Evolutionary conservation across 2,888 invertebrate species (phyloP).

Genomic region (Troides oblongomaculatus): DNA sequence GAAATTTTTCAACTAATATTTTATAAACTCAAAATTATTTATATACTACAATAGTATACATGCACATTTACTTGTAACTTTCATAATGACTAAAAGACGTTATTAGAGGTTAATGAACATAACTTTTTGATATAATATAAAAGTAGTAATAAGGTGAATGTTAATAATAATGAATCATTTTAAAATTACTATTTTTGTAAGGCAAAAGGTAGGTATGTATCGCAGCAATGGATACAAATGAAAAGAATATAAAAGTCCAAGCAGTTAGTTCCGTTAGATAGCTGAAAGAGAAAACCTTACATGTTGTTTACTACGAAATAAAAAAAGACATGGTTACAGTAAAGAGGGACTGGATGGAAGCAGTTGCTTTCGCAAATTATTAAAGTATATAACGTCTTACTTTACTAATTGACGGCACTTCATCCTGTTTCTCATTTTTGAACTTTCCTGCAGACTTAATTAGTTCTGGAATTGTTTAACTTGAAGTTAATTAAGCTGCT

Average conservation of each 20-base stretch:
- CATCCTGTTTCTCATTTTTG: background rate
- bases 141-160: too few relatives aligned
- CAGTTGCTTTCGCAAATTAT: conserved; percentile 62
- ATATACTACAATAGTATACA: too few relatives aligned
- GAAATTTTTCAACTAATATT: too few relatives aligned
- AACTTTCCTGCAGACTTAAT: background rate
- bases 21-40: too few relatives aligned
- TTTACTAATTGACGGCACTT: conserved; percentile 53
- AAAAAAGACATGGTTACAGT: conserved; percentile 40
- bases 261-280: conserved; percentile 49
- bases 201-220: too few relatives aligned
- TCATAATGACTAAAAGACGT: too few relatives aligned
- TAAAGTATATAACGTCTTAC: conserved; percentile 66
- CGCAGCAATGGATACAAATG: conserved; percentile 47
- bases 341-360: conserved; percentile 44
- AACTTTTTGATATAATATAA: too few relatives aligned
- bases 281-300: conserved; percentile 48
- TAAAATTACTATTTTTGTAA: too few relatives aligned
- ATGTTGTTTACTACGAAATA: conserved; percentile 29
- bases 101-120: too few relatives aligned
- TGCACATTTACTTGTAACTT: too few relatives aligned
- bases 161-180: too few relatives aligned
- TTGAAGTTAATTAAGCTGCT: conserved; percentile 10
- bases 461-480: conserved; percentile 25
- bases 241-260: conserved; percentile 62